Percentiles rank a stretch among this genome's conserved stretches.
Conservation (phyloP, 2,888 invertebrate genomes). For the Pollenia angustigena region DNA sequence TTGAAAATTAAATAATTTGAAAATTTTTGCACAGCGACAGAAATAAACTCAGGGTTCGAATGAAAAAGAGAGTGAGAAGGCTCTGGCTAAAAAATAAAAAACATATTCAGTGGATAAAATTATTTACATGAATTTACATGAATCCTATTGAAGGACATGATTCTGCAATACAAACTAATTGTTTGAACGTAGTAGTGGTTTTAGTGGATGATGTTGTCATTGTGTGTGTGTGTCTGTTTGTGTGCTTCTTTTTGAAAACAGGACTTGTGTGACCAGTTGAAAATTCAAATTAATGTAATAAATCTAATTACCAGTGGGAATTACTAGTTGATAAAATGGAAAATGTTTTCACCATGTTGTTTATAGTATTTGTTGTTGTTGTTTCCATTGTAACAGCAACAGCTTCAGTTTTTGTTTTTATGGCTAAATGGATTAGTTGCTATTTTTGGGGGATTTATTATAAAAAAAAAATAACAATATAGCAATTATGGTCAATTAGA, state of each 20-base stretch:
- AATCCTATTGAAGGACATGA: conserved; percentile 41
- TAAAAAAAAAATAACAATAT: conserved; percentile 4
- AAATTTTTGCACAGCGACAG: conserved; percentile 27
- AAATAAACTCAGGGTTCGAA: not conserved
- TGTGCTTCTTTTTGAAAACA: conserved; percentile 6
- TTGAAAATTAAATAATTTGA: conserved; percentile 19
- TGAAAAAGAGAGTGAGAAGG: not conserved
- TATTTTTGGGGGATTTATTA: conserved; percentile 13
- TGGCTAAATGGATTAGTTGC: conserved; percentile 42
- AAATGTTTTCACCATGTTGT: conserved; percentile 55
- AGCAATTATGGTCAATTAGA: not conserved
- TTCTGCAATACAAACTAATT: conserved; percentile 37
- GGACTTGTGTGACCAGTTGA: conserved; percentile 61
- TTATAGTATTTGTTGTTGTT: not conserved
- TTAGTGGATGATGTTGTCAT: not conserved
- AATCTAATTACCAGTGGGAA: conserved; percentile 72
- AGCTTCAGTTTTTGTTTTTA: conserved; percentile 10
- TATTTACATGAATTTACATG: conserved; percentile 62
- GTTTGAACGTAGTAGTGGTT: conserved; percentile 24
- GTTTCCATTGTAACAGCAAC: not conserved
- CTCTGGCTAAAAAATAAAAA: not conserved
- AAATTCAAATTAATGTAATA: conserved; percentile 70
- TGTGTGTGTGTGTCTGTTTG: not conserved
- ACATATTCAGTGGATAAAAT: conserved; percentile 56
- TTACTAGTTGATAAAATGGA: conserved; percentile 67